Evolutionary conservation across 2,888 invertebrate species (phyloP).

Genomic region (Meghimatium bilineatum): DNA sequence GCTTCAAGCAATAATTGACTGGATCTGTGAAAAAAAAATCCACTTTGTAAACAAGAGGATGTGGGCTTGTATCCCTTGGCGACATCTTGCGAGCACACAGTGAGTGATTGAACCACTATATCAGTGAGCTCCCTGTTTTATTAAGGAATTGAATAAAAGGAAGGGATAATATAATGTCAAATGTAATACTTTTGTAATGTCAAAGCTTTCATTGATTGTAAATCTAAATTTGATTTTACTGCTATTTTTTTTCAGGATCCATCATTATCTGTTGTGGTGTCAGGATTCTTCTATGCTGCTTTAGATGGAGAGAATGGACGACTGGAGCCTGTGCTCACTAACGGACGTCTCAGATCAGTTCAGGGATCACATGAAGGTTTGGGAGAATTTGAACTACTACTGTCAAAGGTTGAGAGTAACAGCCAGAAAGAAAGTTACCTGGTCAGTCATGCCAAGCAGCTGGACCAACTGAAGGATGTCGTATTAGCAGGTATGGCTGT

Average conservation of each 20-base stretch:
- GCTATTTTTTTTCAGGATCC: slow-evolving; percentile 54
- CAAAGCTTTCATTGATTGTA: no score
- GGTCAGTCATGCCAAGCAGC: slow-evolving; percentile 63
- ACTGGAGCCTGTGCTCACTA: slow-evolving; percentile 66
- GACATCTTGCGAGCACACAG: no score
- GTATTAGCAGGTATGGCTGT: slow-evolving; percentile 65
- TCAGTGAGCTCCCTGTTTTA: no score
- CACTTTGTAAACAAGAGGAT: no score
- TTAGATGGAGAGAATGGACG: slow-evolving; percentile 81
- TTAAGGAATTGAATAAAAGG: no score
- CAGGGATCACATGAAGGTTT: slow-evolving; percentile 87
- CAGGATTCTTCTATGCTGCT: slow-evolving; percentile 75
- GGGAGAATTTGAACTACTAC: slow-evolving; percentile 85
- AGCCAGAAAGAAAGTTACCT: slow-evolving; percentile 67
- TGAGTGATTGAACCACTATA: no score
- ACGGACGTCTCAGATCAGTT: slow-evolving; percentile 80
- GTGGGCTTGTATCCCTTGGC: no score
- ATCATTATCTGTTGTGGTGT: slow-evolving; percentile 64
- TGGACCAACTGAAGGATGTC: slow-evolving; percentile 71
- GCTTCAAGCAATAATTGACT: no score
- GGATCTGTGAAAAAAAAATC: no score
- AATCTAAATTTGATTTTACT: background rate
- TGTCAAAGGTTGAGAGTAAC: slow-evolving; percentile 75
- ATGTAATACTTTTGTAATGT: no score
- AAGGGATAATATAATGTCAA: no score